Conservation (phyloP, 2,797 vertebrate genomes). For the Harpagifer antarcticus region DNA sequence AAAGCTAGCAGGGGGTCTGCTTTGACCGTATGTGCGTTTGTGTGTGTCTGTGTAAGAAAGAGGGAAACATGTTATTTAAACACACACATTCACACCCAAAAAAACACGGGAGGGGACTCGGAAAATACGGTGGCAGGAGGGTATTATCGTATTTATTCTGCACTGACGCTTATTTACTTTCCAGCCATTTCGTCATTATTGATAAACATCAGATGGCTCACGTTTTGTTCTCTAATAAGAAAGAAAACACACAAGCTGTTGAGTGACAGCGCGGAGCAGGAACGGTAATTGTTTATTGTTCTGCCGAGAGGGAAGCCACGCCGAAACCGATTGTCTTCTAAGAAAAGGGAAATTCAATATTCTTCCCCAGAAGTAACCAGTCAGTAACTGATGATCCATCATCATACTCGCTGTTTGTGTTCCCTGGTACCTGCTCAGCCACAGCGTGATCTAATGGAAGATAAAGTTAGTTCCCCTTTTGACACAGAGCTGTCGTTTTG, state of each 20-base stretch:
- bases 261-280: conserved; percentile 14
- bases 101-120: conserved; percentile 77
- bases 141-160: conserved; percentile 71
- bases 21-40: conserved; percentile 58
- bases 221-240: conserved; percentile 54
- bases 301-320: conserved; percentile 65
- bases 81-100: conserved; percentile 75
- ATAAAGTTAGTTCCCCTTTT: conserved; percentile 66
- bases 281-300: conserved; percentile 67
- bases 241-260: conserved; percentile 37
- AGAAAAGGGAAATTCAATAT: conserved; percentile 72
- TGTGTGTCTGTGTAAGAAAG: conserved; percentile 72
- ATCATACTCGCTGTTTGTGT: conserved; percentile 1
- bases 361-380: conserved; percentile 64
- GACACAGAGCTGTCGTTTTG: conserved; percentile 23
- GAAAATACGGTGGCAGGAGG: conserved; percentile 73
- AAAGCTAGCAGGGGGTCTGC: conserved; percentile 80
- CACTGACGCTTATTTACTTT: conserved; percentile 75
- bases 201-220: conserved; percentile 68
- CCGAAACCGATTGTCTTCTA: conserved; percentile 64
- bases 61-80: conserved; percentile 92
- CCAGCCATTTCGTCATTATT: conserved; percentile 49
- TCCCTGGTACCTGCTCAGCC: conserved; percentile 44
- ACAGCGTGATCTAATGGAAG: conserved; percentile 40
- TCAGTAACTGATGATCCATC: conserved; percentile 38